A percentile compares a stretch with the other conserved stretches of the same genome.
phyloP scores from a whole-genome alignment of 2,888 invertebrate genomes.

The Crocallis elinguaria region DNA sequence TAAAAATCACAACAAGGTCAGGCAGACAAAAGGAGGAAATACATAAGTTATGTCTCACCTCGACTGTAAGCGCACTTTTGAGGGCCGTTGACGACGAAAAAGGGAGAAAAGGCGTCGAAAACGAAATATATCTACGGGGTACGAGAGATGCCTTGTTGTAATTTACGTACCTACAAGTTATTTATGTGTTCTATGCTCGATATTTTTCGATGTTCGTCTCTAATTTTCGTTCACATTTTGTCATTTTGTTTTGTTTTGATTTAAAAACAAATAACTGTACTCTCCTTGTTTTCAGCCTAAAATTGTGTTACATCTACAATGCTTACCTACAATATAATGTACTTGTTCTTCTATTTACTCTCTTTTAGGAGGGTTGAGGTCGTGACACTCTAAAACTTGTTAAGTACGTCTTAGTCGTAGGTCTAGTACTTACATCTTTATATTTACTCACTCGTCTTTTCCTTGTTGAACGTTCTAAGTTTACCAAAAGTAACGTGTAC shows the following conservation, averaged over 20 bases:
- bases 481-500: no score
- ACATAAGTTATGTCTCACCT: slow-evolving; percentile 41
- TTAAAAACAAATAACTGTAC: no score
- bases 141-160: slow-evolving; percentile 44
- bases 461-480: no score
- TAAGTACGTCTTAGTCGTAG: no score
- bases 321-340: no score
- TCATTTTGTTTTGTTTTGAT: neutral
- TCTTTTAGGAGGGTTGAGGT: no score
- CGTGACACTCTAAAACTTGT: no score
- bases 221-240: neutral
- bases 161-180: slow-evolving; percentile 18
- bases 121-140: slow-evolving; percentile 33
- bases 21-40: slow-evolving; percentile 40
- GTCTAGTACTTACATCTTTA: no score
- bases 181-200: slow-evolving; percentile 13
- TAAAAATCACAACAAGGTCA: slow-evolving; percentile 31
- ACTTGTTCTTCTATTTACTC: no score
- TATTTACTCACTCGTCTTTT: no score
- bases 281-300: no score
- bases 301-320: no score
- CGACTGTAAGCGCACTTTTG: slow-evolving; percentile 41
- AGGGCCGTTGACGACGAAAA: slow-evolving; percentile 45
- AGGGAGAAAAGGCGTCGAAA: slow-evolving; percentile 40
- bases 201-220: slow-evolving; percentile 3